These are phyloP conservation scores for Ataeniobius toweri DNA, from an alignment of 2,797 vertebrate genomes.

Conservation along the genomic window DNA sequence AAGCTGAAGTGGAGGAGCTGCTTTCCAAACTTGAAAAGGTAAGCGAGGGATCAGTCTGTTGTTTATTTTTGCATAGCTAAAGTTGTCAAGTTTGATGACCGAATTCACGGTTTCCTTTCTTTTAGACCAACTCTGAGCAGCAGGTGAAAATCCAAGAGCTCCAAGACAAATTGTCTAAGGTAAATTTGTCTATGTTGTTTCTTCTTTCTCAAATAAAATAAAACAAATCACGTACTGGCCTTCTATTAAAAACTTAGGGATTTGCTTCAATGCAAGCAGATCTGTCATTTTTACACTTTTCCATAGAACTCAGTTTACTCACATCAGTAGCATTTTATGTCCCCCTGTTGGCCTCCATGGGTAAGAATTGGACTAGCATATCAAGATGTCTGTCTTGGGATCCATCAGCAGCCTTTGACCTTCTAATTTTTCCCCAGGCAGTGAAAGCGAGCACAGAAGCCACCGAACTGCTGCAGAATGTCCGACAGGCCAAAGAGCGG, in stretches of 20 bases:
- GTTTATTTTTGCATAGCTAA: not conserved
- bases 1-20: slow-evolving; percentile 93
- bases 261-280: not conserved
- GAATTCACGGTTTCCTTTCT: not conserved
- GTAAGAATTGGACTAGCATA: slow-evolving; percentile 65
- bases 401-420: slow-evolving; percentile 56
- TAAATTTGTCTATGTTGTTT: slow-evolving; percentile 47
- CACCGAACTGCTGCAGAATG: slow-evolving; percentile 95
- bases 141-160: slow-evolving; percentile 96
- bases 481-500: slow-evolving; percentile 94
- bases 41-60: slow-evolving; percentile 26
- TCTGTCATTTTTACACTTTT: not conserved
- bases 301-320: slow-evolving; percentile 14
- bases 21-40: slow-evolving; percentile 97
- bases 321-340: slow-evolving; percentile 18
- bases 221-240: not conserved
- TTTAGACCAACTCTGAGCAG: slow-evolving; percentile 94
- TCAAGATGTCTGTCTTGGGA: slow-evolving; percentile 66
- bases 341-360: slow-evolving; percentile 52
- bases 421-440: slow-evolving; percentile 63
- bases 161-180: slow-evolving; percentile 96
- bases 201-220: not conserved
- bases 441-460: slow-evolving; percentile 88
- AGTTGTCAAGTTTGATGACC: not conserved
- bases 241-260: not conserved